phyloP scores from a whole-genome alignment of 1,140 invertebrate genomes.

The Heliconius nattereri region DNA sequence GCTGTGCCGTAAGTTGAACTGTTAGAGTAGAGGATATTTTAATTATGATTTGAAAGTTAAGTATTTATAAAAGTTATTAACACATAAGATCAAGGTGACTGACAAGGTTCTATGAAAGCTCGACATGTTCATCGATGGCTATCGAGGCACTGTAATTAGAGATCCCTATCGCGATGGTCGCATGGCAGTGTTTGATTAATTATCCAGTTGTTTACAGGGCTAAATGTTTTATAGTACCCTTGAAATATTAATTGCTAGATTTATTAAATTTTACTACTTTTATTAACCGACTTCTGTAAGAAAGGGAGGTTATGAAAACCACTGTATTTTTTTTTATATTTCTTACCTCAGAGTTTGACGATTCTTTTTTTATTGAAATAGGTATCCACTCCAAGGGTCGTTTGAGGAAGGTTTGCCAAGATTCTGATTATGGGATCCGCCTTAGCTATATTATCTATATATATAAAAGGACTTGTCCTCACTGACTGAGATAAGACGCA shows the following conservation, averaged over 20 bases:
- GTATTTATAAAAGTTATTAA: not conserved
- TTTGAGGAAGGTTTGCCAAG: no score
- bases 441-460: no score
- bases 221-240: not conserved
- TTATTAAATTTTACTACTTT: not conserved
- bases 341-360: no score
- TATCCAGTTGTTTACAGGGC: not conserved
- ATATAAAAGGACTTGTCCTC: no score
- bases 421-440: no score
- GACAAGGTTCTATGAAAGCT: conserved; percentile 19
- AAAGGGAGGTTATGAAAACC: no score
- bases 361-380: no score
- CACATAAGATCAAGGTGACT: not conserved
- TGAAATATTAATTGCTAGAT: not conserved
- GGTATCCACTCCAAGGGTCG: no score
- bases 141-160: conserved; percentile 32
- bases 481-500: no score
- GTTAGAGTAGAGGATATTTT: not conserved
- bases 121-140: conserved; percentile 22
- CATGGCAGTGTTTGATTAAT: conserved; percentile 31
- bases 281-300: no score
- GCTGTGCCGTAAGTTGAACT: not conserved
- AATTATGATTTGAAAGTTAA: not conserved
- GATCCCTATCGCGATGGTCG: conserved; percentile 32
- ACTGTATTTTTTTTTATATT: no score